phyloP scores from a whole-genome alignment of 2,113 vertebrate genomes.

The Callipepla californica region DNA sequence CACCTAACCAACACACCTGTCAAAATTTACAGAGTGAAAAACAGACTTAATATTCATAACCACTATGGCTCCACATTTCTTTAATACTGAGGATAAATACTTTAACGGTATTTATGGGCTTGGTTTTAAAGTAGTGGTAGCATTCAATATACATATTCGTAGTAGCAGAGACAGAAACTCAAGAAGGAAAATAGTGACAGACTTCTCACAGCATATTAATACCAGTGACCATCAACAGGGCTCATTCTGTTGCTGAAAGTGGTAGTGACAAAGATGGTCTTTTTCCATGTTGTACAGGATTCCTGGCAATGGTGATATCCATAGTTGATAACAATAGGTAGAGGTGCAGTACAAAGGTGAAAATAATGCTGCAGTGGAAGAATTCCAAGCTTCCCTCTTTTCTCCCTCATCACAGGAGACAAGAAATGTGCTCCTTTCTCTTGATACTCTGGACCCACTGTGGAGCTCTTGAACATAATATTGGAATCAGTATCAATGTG shows the following conservation, averaged over 20 bases:
- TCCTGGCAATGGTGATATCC: background rate
- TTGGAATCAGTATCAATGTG: background rate
- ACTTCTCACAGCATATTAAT: background rate
- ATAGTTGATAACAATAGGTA: background rate
- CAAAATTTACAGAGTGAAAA: background rate
- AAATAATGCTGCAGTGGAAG: background rate
- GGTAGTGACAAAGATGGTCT: background rate
- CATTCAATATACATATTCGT: background rate
- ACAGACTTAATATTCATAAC: background rate
- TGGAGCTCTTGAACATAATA: background rate
- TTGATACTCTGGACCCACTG: background rate
- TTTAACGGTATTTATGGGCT: background rate
- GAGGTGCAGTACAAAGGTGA: background rate
- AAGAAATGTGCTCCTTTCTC: background rate
- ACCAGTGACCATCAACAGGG: background rate
- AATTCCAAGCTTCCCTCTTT: background rate
- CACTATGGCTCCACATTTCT: background rate
- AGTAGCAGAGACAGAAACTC: background rate
- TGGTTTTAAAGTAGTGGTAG: background rate
- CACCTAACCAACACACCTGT: background rate
- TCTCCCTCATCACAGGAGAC: background rate
- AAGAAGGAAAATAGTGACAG: background rate
- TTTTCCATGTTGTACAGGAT: background rate
- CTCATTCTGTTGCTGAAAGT: background rate
- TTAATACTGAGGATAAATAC: background rate